Conservation (phyloP, 2,888 invertebrate species). For the Halocaridina rubra region DNA sequence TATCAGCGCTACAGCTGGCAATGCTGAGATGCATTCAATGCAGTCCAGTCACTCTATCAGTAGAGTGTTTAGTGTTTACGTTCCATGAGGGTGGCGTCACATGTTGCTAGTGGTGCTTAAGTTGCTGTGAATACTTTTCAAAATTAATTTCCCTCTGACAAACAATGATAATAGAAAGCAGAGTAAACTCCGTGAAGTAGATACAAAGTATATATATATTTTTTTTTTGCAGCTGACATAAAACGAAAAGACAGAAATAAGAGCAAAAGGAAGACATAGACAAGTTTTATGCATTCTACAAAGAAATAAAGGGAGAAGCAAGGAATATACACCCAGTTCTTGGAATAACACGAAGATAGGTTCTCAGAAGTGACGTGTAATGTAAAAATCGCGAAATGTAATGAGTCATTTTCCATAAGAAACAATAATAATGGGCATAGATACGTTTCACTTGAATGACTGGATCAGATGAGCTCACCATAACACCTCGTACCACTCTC, state of each 20-base stretch:
- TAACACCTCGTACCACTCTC: too few species aligned
- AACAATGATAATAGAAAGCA: neutral
- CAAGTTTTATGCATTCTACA: neutral
- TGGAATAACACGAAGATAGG: too few species aligned
- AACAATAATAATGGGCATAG: too few species aligned
- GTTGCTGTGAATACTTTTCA: neutral
- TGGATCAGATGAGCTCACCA: too few species aligned
- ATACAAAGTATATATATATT: neutral
- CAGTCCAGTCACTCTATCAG: too few species aligned
- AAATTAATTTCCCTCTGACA: neutral
- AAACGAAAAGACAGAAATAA: conserved; percentile 12
- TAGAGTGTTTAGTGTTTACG: neutral
- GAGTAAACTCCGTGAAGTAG: neutral
- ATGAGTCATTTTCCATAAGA: too few species aligned
- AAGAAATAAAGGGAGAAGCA: neutral
- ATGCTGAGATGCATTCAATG: neutral
- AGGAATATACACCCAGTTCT: neutral
- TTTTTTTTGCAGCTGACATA: conserved; percentile 6
- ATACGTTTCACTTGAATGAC: neutral
- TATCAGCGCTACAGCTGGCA: neutral
- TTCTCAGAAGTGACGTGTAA: too few species aligned
- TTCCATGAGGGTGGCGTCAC: neutral
- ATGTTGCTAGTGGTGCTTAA: neutral
- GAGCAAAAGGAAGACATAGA: conserved; percentile 7
- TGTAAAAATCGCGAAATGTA: too few species aligned